phyloP scores from a whole-genome alignment of 1,140 invertebrate genomes.

The Bombyx mori region ASM3026992v2 NC_085110.1:16210501-16211000 shows the following conservation, averaged over 20 bases:
- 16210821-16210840: slow-evolving; percentile 60
- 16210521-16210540: too few species aligned
- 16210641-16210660: too few species aligned
- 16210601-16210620: too few species aligned
- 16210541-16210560: too few species aligned
- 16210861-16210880: slow-evolving; percentile 31
- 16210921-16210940: neutral
- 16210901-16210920: slow-evolving; percentile 7
- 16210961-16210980: too few species aligned
- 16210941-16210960: too few species aligned
- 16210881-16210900: slow-evolving; percentile 14
- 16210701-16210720: slow-evolving; percentile 12
- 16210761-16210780: slow-evolving; percentile 33
- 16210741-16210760: slow-evolving; percentile 39
- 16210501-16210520: too few species aligned
- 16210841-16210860: slow-evolving; percentile 29
- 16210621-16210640: too few species aligned
- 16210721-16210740: slow-evolving; percentile 38
- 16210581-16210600: too few species aligned
- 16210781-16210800: slow-evolving; percentile 39
- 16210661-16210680: too few species aligned
- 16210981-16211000: too few species aligned
- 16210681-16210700: neutral
- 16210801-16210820: slow-evolving; percentile 61
- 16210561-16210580: too few species aligned